Conservation (phyloP, 1,140 invertebrate genomes). For the Cecropterus lyciades region DNA sequence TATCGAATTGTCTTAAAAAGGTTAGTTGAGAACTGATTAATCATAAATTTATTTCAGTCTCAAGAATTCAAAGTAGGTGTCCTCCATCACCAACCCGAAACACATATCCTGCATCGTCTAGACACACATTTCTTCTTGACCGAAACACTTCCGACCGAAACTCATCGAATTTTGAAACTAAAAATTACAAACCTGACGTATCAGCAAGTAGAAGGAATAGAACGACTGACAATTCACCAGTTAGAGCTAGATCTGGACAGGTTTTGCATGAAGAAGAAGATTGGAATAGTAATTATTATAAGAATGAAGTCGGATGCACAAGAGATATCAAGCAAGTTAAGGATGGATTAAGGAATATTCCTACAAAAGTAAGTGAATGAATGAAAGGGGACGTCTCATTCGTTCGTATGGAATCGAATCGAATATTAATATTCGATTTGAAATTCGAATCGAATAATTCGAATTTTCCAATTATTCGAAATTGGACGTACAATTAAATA, state of each 20-base stretch:
- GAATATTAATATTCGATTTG: too few relatives aligned
- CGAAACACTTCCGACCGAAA: not conserved
- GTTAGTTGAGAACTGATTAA: too few relatives aligned
- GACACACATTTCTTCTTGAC: conserved; percentile 34
- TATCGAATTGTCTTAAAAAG: too few relatives aligned
- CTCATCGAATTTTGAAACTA: not conserved
- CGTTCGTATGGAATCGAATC: too few relatives aligned
- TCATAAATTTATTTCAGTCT: conserved; percentile 10
- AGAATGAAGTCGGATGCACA: conserved; percentile 47
- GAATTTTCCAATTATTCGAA: too few relatives aligned
- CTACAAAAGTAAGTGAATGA: conserved; percentile 33
- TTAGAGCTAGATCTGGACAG: conserved; percentile 39
- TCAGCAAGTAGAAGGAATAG: not conserved
- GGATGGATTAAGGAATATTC: conserved; percentile 37
- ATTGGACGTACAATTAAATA: too few relatives aligned
- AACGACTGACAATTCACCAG: conserved; percentile 44
- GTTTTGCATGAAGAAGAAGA: conserved; percentile 4
- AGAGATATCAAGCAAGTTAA: conserved; percentile 41
- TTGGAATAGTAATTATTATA: conserved; percentile 32
- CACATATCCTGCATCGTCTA: conserved; percentile 31
- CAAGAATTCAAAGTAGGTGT: conserved; percentile 25
- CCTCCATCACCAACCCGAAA: conserved; percentile 29
- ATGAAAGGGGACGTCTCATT: too few relatives aligned
- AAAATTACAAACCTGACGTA: conserved; percentile 3
- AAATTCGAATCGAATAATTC: too few relatives aligned